Evolutionary conservation across 2,113 vertebrate species (phyloP), one percentile per base, ranked within the genome.

Genomic region (Seriola quinqueradiata): DNA sequence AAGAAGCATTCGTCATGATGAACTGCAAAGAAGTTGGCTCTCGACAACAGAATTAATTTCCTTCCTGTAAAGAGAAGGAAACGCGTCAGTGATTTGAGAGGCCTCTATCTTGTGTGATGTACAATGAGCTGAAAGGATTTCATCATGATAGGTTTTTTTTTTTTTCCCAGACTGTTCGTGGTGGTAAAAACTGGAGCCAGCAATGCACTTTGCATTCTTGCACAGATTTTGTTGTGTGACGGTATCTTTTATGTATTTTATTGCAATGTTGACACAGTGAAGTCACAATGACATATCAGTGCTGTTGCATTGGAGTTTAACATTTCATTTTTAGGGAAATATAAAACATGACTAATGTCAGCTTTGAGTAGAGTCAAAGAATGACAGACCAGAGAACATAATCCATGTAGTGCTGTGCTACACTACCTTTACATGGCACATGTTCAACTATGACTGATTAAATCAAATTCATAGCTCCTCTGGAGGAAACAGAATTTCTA

Each of bases 1-100:
- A 42, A 83, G 82, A 90, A 84, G 80, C 82, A 84, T 76, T 83
- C 86, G 78, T 79, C 65, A 59, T 77, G 68, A 84, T 21, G 70
- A 81, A 91, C 64, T 59, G 38, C 2, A 25, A 82, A 42, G 23
- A 42, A 77, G 78, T 38, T 34, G 7, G 5, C 17, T 79, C 21
- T 63, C 21, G 55, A 87, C 85, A 88, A 80, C 69, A 84, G 34
- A 81, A 46, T 78, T 75, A 36, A 88, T 87, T 85, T 85, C 38
- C 78, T 80, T 82, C 54, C 70, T 79, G 55, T 77, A 86, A 77
- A 70, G 66, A 64, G 58, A 68, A 67, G 50, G 54, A 87, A 85
- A 77, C 1, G 17, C 52, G 42, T 73, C 58, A 69, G 0, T 75
- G 70, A 54, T 57, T 44, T 66, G 16, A 67, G 36, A 65, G 67